phyloP scores from a whole-genome alignment of 2,113 vertebrate species.

The Formicarius rufipectus region DNA sequence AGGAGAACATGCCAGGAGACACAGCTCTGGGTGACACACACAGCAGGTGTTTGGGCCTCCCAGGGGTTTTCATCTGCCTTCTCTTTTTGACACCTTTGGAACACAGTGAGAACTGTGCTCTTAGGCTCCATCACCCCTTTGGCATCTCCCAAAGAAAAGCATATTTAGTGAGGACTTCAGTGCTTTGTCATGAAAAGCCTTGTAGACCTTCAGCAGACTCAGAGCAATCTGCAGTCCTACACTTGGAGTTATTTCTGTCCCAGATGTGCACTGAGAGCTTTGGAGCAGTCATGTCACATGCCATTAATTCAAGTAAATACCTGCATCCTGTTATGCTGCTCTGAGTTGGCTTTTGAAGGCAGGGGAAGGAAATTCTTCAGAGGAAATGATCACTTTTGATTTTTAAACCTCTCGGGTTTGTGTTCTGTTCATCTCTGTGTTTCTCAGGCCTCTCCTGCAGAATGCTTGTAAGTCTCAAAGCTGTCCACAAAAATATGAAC shows the following conservation, averaged over 20 bases:
- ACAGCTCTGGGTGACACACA: background rate
- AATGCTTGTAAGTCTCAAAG: constrained; percentile 60
- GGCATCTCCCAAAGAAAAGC: background rate
- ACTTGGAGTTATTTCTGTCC: background rate
- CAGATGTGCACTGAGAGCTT: background rate
- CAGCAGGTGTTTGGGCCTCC: background rate
- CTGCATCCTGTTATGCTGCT: background rate
- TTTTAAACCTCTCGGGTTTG: constrained; percentile 7
- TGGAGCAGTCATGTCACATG: background rate
- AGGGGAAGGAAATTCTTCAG: background rate
- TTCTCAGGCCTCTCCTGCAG: constrained; percentile 60
- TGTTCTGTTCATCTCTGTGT: constrained; percentile 18
- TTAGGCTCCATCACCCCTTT: background rate
- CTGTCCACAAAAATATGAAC: constrained; percentile 75
- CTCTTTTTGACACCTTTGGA: background rate
- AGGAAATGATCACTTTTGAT: constrained; percentile 5
- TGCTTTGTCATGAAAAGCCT: background rate
- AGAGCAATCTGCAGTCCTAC: background rate
- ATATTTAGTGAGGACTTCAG: background rate
- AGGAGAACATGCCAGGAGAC: background rate
- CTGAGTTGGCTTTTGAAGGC: background rate
- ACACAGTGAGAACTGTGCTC: background rate
- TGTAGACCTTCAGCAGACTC: background rate
- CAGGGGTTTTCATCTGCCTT: background rate
- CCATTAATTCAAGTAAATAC: background rate